Conservation (phyloP, 2,113 vertebrate genomes). For the Saguinus midas region DNA sequence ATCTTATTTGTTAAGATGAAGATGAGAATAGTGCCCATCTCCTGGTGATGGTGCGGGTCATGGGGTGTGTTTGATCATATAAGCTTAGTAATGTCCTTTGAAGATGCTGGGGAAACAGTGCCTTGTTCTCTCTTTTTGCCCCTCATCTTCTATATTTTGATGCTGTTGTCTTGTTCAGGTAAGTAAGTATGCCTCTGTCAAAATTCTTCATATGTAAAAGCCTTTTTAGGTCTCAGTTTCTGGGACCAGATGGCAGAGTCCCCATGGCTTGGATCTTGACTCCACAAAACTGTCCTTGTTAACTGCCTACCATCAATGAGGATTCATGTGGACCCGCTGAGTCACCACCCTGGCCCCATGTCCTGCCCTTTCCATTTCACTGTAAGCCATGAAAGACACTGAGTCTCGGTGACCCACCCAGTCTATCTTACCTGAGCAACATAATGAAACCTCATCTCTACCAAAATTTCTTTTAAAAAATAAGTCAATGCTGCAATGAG, state of each 20-base stretch:
- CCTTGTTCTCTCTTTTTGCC: neutral
- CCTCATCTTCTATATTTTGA: neutral
- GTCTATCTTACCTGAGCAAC: neutral
- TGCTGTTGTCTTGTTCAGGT: neutral
- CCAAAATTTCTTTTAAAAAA: too few species aligned
- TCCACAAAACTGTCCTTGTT: too few species aligned
- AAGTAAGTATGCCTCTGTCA: neutral
- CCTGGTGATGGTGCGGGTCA: fast-evolving
- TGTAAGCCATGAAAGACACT: neutral
- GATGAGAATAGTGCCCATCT: too few species aligned
- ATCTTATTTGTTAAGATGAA: neutral
- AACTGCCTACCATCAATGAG: neutral
- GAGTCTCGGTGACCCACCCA: neutral
- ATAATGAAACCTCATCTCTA: too few species aligned
- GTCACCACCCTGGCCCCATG: neutral
- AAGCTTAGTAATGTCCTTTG: neutral
- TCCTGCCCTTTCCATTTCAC: neutral
- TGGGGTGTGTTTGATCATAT: neutral
- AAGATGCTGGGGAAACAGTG: neutral
- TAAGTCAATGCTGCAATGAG: too few species aligned
- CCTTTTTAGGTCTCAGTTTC: neutral
- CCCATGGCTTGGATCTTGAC: neutral
- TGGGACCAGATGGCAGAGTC: too few species aligned
- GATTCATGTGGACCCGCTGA: neutral
- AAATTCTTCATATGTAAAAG: neutral